These are phyloP conservation scores for Pararge aegeria DNA, from an alignment of 1,140 invertebrate genomes.

Conservation along the genomic window DNA sequence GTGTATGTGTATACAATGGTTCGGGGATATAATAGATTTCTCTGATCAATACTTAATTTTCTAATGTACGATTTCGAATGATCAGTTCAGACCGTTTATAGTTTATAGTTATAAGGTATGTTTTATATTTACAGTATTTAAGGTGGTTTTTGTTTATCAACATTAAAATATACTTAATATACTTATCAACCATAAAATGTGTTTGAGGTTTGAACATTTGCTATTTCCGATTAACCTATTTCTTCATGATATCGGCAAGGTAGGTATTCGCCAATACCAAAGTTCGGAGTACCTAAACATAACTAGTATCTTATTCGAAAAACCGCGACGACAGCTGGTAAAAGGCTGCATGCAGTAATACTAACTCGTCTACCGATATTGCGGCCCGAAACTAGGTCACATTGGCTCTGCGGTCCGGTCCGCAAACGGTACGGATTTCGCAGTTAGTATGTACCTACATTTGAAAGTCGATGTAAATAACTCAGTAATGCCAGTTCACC, in stretches of 20 bases:
- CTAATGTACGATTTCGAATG: too few relatives aligned
- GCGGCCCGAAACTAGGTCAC: slow-evolving; percentile 58
- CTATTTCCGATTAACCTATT: background rate
- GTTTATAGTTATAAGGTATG: too few relatives aligned
- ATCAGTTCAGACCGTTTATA: too few relatives aligned
- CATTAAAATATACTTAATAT: too few relatives aligned
- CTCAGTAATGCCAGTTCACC: background rate
- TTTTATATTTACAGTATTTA: too few relatives aligned
- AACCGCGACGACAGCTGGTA: slow-evolving; percentile 19
- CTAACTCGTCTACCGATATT: slow-evolving; percentile 38
- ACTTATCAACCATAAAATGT: background rate
- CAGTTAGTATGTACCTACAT: slow-evolving; percentile 32
- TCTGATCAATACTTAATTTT: too few relatives aligned
- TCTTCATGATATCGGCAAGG: background rate
- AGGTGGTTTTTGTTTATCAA: too few relatives aligned
- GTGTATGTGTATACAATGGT: too few relatives aligned
- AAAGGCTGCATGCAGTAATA: slow-evolving; percentile 42
- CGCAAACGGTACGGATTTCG: slow-evolving; percentile 41
- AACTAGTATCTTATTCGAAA: slow-evolving; percentile 10
- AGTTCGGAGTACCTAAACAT: too few relatives aligned
- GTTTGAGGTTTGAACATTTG: background rate
- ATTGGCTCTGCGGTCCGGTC: slow-evolving; percentile 41
- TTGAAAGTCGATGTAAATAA: background rate
- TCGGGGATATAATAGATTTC: too few relatives aligned
- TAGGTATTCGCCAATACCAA: background rate